Evolutionary conservation across 2,113 vertebrate genomes (phyloP).

Genomic region (Mustela lutreola): DNA sequence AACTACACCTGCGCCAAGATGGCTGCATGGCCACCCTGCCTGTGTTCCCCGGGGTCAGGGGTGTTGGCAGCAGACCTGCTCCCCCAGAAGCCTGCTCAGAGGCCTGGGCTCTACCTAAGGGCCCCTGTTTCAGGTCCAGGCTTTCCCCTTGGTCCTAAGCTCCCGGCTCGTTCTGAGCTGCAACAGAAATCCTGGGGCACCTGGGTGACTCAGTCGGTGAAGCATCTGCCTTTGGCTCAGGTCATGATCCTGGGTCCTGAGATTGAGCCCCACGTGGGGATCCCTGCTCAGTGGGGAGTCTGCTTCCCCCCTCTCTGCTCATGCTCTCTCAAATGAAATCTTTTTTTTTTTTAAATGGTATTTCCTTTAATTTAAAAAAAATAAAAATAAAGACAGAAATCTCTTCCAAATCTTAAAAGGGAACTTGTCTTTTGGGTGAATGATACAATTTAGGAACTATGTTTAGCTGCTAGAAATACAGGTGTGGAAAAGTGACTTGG

Average conservation of each 20-base stretch:
- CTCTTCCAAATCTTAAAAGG: background rate
- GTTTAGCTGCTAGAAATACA: background rate
- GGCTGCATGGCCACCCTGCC: background rate
- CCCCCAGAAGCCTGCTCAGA: background rate
- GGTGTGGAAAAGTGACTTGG: background rate
- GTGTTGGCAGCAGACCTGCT: background rate
- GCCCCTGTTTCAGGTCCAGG: background rate
- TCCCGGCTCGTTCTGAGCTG: background rate
- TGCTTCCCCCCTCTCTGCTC: too few species aligned
- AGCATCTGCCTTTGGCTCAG: too few species aligned
- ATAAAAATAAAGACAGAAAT: background rate
- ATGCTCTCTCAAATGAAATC: too few species aligned
- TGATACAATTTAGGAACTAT: background rate
- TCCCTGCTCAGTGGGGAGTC: too few species aligned
- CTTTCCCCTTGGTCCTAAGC: background rate
- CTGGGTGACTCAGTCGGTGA: background rate
- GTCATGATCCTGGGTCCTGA: too few species aligned
- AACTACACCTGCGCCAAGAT: rapidly evolving
- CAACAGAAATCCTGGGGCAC: background rate
- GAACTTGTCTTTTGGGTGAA: background rate
- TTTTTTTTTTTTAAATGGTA: too few species aligned
- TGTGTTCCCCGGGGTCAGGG: background rate
- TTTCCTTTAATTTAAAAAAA: too few species aligned
- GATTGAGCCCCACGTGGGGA: too few species aligned
- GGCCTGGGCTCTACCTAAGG: background rate